A percentile compares a stretch with the other conserved stretches of the same genome.
Conservation (phyloP, 2,113 vertebrate genomes). For the Paramisgurnus dabryanus region DNA sequence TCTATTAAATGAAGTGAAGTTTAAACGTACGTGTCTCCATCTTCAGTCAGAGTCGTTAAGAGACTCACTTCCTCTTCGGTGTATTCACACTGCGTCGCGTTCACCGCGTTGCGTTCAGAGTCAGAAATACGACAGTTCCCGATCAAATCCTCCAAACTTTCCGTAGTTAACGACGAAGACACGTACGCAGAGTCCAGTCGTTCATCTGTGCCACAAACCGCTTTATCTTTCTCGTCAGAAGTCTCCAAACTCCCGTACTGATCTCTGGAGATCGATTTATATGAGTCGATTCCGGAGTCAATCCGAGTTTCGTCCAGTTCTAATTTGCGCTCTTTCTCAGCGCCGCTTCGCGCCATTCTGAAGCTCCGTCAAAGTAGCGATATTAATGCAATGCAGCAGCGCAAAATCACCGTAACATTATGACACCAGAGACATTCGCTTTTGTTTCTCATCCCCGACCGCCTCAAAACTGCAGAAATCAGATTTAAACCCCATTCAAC, state of each 20-base stretch:
- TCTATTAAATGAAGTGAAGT: not conserved
- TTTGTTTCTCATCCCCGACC: conserved; percentile 67
- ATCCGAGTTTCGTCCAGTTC: conserved; percentile 69
- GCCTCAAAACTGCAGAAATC: not conserved
- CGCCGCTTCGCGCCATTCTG: conserved; percentile 65
- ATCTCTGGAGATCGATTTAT: conserved; percentile 66
- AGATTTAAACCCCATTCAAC: not conserved
- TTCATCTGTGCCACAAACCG: conserved; percentile 63
- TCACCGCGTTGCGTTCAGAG: not conserved
- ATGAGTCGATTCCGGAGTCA: conserved; percentile 75
- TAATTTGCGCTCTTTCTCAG: conserved; percentile 61
- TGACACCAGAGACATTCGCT: conserved; percentile 59
- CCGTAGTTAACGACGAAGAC: conserved; percentile 73
- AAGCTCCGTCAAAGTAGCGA: not conserved
- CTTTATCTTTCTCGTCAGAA: conserved; percentile 66
- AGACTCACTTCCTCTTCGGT: conserved; percentile 66
- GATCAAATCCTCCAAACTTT: conserved; percentile 69
- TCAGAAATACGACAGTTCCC: conserved; percentile 59
- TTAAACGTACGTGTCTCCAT: conserved; percentile 78
- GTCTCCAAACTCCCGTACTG: conserved; percentile 8
- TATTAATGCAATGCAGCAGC: conserved; percentile 45
- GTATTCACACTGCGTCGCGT: conserved; percentile 26
- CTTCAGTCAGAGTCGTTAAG: conserved; percentile 73
- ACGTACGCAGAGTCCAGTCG: conserved; percentile 75
- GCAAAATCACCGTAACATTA: conserved; percentile 60